phyloP scores from a whole-genome alignment of 1,140 invertebrate species.

The Zaprionus inermis region DNA sequence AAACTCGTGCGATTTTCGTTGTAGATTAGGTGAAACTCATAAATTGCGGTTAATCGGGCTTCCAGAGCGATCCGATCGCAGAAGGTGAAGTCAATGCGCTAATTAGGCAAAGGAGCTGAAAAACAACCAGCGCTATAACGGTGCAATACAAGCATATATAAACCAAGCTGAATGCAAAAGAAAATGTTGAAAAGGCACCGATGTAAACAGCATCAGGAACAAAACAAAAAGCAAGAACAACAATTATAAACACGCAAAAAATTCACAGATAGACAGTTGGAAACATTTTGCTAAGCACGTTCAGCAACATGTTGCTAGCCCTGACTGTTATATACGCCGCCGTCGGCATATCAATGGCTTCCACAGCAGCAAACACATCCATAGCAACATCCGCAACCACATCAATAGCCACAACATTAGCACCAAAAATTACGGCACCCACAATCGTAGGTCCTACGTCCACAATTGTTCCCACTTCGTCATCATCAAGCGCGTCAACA shows the following conservation, averaged over 20 bases:
- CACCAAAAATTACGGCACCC: background rate
- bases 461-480: background rate
- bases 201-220: conserved; percentile 37
- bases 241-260: conserved; percentile 40
- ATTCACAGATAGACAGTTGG: background rate
- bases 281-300: conserved; percentile 51
- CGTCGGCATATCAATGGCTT: conserved; percentile 1
- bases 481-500: too few relatives aligned
- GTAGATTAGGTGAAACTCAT: conserved; percentile 65
- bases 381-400: background rate
- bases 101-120: conserved; percentile 49
- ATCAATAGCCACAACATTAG: background rate
- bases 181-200: conserved; percentile 52
- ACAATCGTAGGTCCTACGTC: background rate
- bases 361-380: background rate
- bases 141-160: conserved; percentile 37
- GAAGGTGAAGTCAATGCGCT: conserved; percentile 33
- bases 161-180: conserved; percentile 33
- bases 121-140: conserved; percentile 53
- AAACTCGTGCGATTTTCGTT: conserved; percentile 56
- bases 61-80: conserved; percentile 37
- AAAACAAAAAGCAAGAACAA: conserved; percentile 29
- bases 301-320: conserved; percentile 31
- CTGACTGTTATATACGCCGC: conserved; percentile 8
- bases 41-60: conserved; percentile 69